Conservation (phyloP, 2,888 invertebrate species). For the Acanthopleura granulata region DNA sequence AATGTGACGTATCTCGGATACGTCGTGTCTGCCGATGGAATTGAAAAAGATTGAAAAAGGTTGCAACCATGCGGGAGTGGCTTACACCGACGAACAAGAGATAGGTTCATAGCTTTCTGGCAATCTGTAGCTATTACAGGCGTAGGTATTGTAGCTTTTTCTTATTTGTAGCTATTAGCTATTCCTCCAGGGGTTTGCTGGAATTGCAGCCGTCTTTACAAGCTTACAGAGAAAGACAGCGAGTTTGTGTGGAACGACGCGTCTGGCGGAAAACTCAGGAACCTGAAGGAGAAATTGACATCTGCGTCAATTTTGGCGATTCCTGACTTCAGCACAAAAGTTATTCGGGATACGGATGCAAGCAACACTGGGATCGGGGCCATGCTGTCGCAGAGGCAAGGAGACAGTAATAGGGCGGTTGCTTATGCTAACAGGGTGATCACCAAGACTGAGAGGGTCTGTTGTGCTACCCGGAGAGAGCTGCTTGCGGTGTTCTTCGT, state of each 20-base stretch:
- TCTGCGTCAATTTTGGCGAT: constrained; percentile 26
- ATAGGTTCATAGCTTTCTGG: constrained; percentile 32
- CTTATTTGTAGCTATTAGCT: no score
- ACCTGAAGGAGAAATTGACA: constrained; percentile 23
- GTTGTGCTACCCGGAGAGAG: constrained; percentile 28
- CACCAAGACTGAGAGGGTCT: constrained; percentile 24
- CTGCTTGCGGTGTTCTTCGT: constrained; percentile 28
- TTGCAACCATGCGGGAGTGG: constrained; percentile 16
- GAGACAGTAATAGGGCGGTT: constrained; percentile 21
- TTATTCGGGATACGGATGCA: constrained; percentile 32
- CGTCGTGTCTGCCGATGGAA: constrained; percentile 23
- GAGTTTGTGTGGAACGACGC: constrained; percentile 29
- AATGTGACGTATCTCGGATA: constrained; percentile 32
- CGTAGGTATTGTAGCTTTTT: no score
- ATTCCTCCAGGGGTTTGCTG: constrained; percentile 24
- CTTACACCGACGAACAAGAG: constrained; percentile 27
- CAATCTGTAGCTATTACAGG: constrained; percentile 32
- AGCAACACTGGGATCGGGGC: constrained; percentile 30
- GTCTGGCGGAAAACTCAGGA: constrained; percentile 27
- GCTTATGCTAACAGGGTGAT: constrained; percentile 32
- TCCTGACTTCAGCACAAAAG: constrained; percentile 24
- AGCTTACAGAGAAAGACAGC: constrained; percentile 25
- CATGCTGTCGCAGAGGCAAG: constrained; percentile 26
- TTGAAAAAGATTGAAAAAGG: constrained; percentile 23
- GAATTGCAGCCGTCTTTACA: constrained; percentile 29